Evolutionary conservation across 2,888 invertebrate species (phyloP), one percentile per base, ranked within the genome.

Genomic region (Brenthis daphne): DNA sequence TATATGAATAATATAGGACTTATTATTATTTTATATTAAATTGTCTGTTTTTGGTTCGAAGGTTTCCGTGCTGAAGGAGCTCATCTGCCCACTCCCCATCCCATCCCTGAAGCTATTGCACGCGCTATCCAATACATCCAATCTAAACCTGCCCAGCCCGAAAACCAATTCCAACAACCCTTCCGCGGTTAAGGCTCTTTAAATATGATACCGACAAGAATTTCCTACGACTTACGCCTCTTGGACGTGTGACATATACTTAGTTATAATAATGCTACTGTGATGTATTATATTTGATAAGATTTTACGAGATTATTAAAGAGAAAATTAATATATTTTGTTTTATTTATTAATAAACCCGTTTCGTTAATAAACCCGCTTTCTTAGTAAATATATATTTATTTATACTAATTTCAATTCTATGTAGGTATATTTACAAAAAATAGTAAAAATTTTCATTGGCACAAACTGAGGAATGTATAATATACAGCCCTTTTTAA

Each of bases 31-130:
- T 29, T 14, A 50, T 60, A 3, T 16, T 16, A 12, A 50, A 14
- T 11, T 50, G 0, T 50, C 4, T 43, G 6, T 6, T 20, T n/a
- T 33, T 50, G 65, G 24, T 53, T 71, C 55, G 1, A 51, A 72
- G 95, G 95, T 82, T 95, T 94, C 93, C 94, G 90, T 65, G 88
- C 94, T 48, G 89, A 93, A 74, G 95, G 95, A 43, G 94, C 93
- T 57, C 95, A 95, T 73, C 81, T 95, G 65, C 95, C 95, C 58
- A 94, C 94, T n/a, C 93, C 94, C 71, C 94, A 94, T 24, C 94
- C 94, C 43, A 93, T 94, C 79, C 95, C 95, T 13, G 94, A 91
- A 70, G 94, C 93, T 29, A 95, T 95, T 79, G 84, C 83, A 73
- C 93, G 94, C 67, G 82, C 94, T 14, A 89, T 94, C 33, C 89